Evolutionary conservation across 2,113 vertebrate species (phyloP).

Genomic region (Oplegnathus fasciatus): DNA sequence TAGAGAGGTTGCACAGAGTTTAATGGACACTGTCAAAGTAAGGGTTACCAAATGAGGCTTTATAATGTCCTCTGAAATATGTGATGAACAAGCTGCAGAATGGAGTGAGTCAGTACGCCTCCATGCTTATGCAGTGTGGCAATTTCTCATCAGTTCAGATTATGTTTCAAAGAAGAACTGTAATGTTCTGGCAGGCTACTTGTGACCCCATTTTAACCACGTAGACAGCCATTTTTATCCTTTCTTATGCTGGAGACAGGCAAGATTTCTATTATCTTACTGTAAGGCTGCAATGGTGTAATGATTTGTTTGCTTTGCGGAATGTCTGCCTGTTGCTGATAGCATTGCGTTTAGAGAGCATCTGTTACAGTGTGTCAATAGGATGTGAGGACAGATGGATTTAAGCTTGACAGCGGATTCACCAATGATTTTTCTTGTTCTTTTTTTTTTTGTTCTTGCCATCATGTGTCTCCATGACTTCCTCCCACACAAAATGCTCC

Average conservation of each 20-base stretch:
- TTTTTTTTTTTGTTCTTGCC: conserved; percentile 34
- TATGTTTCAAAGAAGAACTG: conserved; percentile 40
- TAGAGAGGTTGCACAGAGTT: conserved; percentile 61
- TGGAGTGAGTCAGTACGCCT: conserved; percentile 69
- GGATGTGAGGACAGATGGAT: conserved; percentile 66
- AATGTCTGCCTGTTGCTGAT: conserved; percentile 48
- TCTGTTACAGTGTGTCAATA: conserved; percentile 67
- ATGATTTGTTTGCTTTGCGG: conserved; percentile 58
- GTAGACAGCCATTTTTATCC: conserved; percentile 9
- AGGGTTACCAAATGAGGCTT: conserved; percentile 48
- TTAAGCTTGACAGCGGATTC: conserved; percentile 54
- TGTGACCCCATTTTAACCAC: conserved; percentile 56
- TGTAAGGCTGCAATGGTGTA: not conserved
- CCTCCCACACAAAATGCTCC: conserved; percentile 64
- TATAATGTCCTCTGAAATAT: conserved; percentile 56
- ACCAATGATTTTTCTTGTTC: conserved; percentile 42
- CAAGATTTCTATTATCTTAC: conserved; percentile 29
- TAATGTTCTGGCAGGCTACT: conserved; percentile 29
- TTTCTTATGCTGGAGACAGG: conserved; percentile 11
- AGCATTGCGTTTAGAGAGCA: conserved; percentile 54
- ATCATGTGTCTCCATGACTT: conserved; percentile 69
- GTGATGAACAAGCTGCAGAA: conserved; percentile 58
- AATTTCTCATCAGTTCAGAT: conserved; percentile 60
- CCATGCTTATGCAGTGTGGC: conserved; percentile 52
- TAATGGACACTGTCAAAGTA: conserved; percentile 56